These are phyloP conservation scores for Siniperca knerii DNA, from an alignment of 2,113 vertebrate genomes.

Conservation along the genomic window DNA sequence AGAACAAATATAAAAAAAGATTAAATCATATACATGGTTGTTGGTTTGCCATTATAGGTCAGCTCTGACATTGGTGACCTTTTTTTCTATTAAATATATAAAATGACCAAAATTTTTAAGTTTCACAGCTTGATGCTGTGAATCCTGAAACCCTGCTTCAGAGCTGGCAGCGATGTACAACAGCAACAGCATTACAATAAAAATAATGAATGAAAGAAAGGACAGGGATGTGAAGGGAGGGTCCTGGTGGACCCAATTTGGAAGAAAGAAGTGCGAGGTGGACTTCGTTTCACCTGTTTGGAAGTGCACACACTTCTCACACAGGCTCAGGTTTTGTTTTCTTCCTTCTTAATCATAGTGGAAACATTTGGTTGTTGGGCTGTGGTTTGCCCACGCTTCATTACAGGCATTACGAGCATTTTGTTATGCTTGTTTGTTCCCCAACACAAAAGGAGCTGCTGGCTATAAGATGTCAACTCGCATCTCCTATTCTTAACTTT, in stretches of 20 bases:
- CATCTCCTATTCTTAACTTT: slow-evolving; percentile 16
- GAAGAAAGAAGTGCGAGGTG: neutral
- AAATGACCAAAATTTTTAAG: neutral
- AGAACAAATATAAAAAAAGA: neutral
- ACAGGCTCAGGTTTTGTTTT: slow-evolving; percentile 6
- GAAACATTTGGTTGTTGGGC: slow-evolving; percentile 35
- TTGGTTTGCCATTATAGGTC: neutral
- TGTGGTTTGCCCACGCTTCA: slow-evolving; percentile 32
- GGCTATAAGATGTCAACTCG: slow-evolving; percentile 34
- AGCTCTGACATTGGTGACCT: neutral
- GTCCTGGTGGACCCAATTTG: neutral
- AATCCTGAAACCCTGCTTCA: neutral
- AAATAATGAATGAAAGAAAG: neutral
- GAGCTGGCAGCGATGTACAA: neutral
- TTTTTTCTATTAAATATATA: neutral
- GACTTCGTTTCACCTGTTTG: neutral
- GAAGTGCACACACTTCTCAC: neutral
- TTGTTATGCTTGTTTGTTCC: slow-evolving; percentile 43
- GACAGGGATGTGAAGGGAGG: neutral
- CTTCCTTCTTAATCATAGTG: neutral
- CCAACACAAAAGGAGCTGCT: slow-evolving; percentile 24
- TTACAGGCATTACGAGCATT: slow-evolving; percentile 36
- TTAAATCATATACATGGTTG: no score
- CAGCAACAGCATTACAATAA: neutral
- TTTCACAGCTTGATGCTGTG: neutral